Evolutionary conservation across 2,888 invertebrate genomes (phyloP).

Genomic region (Noctua janthina): DNA sequence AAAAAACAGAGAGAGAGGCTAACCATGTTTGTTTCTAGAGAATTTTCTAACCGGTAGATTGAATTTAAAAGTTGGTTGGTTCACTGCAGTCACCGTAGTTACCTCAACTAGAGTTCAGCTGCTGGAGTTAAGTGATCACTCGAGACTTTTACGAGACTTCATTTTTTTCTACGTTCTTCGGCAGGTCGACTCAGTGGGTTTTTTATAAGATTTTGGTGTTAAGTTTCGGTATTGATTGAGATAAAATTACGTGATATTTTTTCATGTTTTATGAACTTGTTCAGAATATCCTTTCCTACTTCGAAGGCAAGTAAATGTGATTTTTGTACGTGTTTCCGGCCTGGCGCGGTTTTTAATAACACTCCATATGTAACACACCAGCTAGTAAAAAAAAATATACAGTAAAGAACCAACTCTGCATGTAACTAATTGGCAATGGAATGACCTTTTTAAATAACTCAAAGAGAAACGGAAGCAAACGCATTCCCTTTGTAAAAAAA

Average conservation of each 20-base stretch:
- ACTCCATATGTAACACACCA: neutral
- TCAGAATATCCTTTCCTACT: neutral
- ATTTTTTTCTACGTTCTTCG: constrained; percentile 50
- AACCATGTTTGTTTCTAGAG: constrained; percentile 66
- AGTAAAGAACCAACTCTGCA: neutral
- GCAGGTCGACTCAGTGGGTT: constrained; percentile 35
- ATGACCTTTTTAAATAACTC: constrained; percentile 33
- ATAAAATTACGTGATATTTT: neutral
- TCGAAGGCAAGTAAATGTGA: neutral
- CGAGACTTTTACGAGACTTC: constrained; percentile 57
- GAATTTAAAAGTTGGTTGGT: constrained; percentile 73
- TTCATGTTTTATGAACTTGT: neutral
- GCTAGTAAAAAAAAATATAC: neutral
- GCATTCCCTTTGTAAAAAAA: constrained; percentile 40
- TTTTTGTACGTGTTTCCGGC: neutral
- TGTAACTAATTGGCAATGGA: constrained; percentile 21
- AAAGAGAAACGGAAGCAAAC: constrained; percentile 31
- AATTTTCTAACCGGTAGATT: constrained; percentile 73
- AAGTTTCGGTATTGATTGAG: constrained; percentile 1
- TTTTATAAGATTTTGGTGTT: constrained; percentile 11
- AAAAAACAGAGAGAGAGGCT: constrained; percentile 33
- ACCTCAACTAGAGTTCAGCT: constrained; percentile 61
- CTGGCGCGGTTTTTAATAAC: neutral
- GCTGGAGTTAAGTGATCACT: constrained; percentile 67
- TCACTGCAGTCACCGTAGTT: constrained; percentile 59